Evolutionary conservation across 2,888 invertebrate species (phyloP).

Genomic region (Protophormia terraenovae): DNA sequence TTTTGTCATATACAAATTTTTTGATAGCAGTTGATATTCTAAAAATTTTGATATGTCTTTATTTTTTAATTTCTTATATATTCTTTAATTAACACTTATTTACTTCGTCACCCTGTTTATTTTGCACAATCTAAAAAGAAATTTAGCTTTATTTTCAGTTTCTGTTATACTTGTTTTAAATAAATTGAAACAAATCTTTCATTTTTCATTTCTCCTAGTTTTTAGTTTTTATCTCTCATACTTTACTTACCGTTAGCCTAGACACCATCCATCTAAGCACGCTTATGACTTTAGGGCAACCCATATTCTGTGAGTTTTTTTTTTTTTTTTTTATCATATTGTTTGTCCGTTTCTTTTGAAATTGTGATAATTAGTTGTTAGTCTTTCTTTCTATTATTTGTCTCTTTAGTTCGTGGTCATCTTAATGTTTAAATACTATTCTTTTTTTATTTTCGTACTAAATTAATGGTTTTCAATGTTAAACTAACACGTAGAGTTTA

Average conservation of each 20-base stretch:
- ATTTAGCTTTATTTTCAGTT: not conserved
- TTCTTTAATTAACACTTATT: not conserved
- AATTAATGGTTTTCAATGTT: slow-evolving; percentile 15
- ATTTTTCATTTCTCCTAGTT: slow-evolving; percentile 2
- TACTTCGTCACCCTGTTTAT: not conserved
- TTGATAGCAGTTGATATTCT: too few relatives aligned
- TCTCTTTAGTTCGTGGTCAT: slow-evolving; percentile 4
- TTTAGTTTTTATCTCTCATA: not conserved
- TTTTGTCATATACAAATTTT: not conserved
- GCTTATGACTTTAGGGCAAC: slow-evolving; percentile 42
- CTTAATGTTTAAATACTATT: not conserved
- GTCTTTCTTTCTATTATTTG: not conserved
- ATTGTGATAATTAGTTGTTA: slow-evolving; percentile 53
- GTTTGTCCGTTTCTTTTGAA: slow-evolving; percentile 36
- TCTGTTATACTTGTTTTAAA: not conserved
- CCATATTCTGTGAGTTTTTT: slow-evolving; percentile 10
- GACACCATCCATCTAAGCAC: not conserved
- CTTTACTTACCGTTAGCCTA: slow-evolving; percentile 16
- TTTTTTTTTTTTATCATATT: not conserved
- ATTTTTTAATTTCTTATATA: too few relatives aligned
- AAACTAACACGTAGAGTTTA: not conserved
- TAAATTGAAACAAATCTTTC: slow-evolving; percentile 6
- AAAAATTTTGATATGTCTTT: too few relatives aligned
- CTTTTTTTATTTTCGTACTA: not conserved
- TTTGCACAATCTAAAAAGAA: not conserved